Evolutionary conservation across 1,140 invertebrate genomes (phyloP), one percentile per base, ranked within the genome.

Genomic region (Psilanteris sp.): DNA sequence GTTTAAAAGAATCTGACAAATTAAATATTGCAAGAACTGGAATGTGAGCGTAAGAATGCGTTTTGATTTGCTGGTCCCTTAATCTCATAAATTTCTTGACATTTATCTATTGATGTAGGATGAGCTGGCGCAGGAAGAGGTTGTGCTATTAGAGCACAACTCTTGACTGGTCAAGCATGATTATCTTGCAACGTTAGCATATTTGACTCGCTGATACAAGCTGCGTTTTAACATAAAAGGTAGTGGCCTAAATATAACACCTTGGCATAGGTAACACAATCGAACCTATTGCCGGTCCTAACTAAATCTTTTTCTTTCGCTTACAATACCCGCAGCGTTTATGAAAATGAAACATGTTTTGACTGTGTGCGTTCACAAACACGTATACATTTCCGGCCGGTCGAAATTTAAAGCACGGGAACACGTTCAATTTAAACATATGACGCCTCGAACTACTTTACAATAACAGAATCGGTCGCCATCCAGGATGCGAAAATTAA

Each of bases 141-240:
- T 61, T 44, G 29, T 48, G 24, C 26, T 36, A 61, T 61, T 48
- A 48, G 31, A 48, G 43, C 57, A 27, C 41, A 37, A 46, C 41
- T 61, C 57, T 48, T 48, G 55, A 61, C 55, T 61, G 41, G 54
- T 59, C 54, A 59, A 59, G 37, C 39, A 43, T 43, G 54, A 46
- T 59, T 59, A 44, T 29, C 39, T 36, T 24, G 41, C 39, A 34
- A 14, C 14, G 54, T 46, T 34, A 44, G 54, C 29, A 57, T 39
- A 57, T 57, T 41, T 39, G 54, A 43, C 54, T 55, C 16, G 26
- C 54, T 43, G 34, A 57, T 57, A 43, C 54, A 57, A 57, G 54
- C 54, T 57, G 54, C 54, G 27, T 57, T 57, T 57, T 44, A 57
- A 41, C 54, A 57, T 44, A 44, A 57, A 55, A 57, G 54, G 26